Evolutionary conservation across 2,888 invertebrate species (phyloP).

Genomic region (Xanthostigma xanthostigma): DNA sequence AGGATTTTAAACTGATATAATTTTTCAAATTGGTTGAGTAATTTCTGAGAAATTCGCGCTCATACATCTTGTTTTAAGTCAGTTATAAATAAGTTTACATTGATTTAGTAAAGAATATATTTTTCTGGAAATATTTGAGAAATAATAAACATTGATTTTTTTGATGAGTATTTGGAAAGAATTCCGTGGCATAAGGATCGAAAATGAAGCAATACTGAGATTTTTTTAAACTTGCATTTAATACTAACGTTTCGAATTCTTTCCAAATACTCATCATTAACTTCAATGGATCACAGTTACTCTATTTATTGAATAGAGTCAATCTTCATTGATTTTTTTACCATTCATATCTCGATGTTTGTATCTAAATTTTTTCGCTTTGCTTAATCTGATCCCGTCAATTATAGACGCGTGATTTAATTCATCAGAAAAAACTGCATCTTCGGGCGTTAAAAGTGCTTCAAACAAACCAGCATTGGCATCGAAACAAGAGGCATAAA

Average conservation of each 20-base stretch:
- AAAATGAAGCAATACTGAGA: too few relatives aligned
- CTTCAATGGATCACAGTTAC: too few relatives aligned
- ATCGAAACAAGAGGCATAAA: constrained; percentile 85
- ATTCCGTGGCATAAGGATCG: too few relatives aligned
- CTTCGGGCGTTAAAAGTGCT: constrained; percentile 57
- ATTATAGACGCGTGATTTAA: constrained; percentile 89
- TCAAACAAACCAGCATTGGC: constrained; percentile 85
- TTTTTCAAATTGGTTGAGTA: too few relatives aligned
- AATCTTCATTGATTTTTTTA: too few relatives aligned
- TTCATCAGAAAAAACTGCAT: constrained; percentile 77
- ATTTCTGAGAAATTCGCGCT: background rate
- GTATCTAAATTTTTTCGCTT: constrained; percentile 71
- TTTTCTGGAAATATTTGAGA: background rate
- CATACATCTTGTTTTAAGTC: too few relatives aligned
- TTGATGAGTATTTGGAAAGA: too few relatives aligned
- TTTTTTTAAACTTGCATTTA: too few relatives aligned
- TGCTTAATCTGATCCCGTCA: constrained; percentile 79
- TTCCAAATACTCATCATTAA: too few relatives aligned
- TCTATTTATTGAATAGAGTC: too few relatives aligned
- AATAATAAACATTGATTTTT: background rate
- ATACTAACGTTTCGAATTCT: too few relatives aligned
- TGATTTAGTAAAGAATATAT: background rate
- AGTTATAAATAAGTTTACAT: background rate
- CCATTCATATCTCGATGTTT: constrained; percentile 66
- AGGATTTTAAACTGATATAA: background rate